phyloP scores from a whole-genome alignment of 2,888 invertebrate species.

The Drymonia ruficornis region DNA sequence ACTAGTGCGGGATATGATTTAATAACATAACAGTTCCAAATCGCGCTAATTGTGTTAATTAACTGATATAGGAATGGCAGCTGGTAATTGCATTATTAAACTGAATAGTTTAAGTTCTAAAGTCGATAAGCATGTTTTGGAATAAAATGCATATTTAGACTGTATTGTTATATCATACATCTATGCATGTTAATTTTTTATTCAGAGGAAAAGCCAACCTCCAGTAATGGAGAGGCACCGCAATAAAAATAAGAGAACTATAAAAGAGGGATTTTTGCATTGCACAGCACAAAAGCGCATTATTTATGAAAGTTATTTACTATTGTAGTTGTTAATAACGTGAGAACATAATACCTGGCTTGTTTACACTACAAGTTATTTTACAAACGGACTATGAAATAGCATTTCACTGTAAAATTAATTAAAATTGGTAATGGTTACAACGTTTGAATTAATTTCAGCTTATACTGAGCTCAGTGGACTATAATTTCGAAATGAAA shows the following conservation, averaged over 20 bases:
- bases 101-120: too few relatives aligned
- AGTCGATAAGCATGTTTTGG: too few relatives aligned
- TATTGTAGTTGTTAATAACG: not conserved
- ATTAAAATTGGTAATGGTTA: slow-evolving; percentile 8
- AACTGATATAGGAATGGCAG: slow-evolving; percentile 11
- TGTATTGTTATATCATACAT: too few relatives aligned
- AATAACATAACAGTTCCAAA: slow-evolving; percentile 40
- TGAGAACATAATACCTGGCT: not conserved
- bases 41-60: slow-evolving; percentile 40
- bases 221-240: too few relatives aligned
- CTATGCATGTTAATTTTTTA: too few relatives aligned
- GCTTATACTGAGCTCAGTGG: slow-evolving; percentile 4
- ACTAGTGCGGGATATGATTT: slow-evolving; percentile 41
- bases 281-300: too few relatives aligned
- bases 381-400: slow-evolving; percentile 2
- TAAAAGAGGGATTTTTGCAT: too few relatives aligned
- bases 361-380: not conserved
- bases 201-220: too few relatives aligned
- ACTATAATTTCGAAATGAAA: slow-evolving; percentile 11
- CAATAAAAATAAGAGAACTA: too few relatives aligned
- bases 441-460: slow-evolving; percentile 14
- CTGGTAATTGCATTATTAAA: not conserved
- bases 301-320: too few relatives aligned
- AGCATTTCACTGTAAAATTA: slow-evolving; percentile 5
- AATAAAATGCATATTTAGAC: too few relatives aligned